Evolutionary conservation across 2,888 invertebrate genomes (phyloP), one percentile per base, ranked within the genome.

Genomic region (Sussaba pulchella): DNA sequence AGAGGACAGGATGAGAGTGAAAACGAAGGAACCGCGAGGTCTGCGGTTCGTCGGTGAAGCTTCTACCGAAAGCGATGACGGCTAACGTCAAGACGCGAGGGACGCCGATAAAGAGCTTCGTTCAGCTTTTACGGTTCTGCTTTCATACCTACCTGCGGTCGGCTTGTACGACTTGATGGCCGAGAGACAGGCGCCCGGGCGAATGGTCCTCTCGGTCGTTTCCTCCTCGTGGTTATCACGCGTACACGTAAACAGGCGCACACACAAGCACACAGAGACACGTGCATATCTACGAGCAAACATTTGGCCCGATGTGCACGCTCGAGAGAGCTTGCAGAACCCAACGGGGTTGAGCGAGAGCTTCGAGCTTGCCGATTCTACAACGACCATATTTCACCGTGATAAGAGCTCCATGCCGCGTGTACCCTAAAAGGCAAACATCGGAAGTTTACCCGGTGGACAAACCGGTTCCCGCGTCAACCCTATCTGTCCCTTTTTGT

Each of bases 391-490:
- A 74, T 79, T 74, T 79, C 74, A 79, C 70, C 70, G 50, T 70
- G 78, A 79, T 79, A 79, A 79, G 74, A 79, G 70, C 74, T 19
- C 63, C 36, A 17, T 21, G 63, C 52, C 45, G 24, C 26, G 14
- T 26, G 45, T 52, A 57, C 50, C 54, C 63, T 64, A 64, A 79
- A 74, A 74, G 70, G 69, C 74, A 74, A 74, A 74, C 78, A 79
- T 79, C 74, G 70, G 74, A 74, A 79, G 78, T 74, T 79, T 79
- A 79, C 64, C 70, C 69, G 70, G 70, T 45, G 63, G 41, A 61
- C 67, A 50, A 78, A 69, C 69, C 67, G 61, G 31, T 9, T 64
- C 39, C 24, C 43, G 36, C 45, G 21, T 73, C 63, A 41, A 43
- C 39, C n/a, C 12, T 26, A 21, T 47, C 4, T 24, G 31, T 47